Evolutionary conservation across 2,113 vertebrate genomes (phyloP), one percentile per base, ranked within the genome.

Genomic region (Rafetus swinhoei): DNA sequence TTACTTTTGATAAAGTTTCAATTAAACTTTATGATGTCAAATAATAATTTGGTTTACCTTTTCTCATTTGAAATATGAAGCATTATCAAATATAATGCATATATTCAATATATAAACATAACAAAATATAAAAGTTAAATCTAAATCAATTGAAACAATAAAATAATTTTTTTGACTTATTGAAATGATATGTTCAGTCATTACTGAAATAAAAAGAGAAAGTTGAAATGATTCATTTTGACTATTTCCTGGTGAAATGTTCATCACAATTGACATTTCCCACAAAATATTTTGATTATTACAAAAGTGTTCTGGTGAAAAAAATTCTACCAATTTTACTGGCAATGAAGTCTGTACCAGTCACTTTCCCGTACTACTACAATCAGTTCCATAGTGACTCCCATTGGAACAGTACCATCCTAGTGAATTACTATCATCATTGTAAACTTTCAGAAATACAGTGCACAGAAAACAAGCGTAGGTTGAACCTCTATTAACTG

Each of bases 231-330:
- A 27, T 79, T 56, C 45, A 25, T 21, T 62, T 59, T 59, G 57
- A 25, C 32, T 69, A 69, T 69, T 79, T 29, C 50, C 7, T 3
- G 10, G 56, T 56, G 55, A 55, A 10, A 2, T 69, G 69, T 84
- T 80, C 21, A 12, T 79, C 53, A 69, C 7, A 0, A 0, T 56
- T 22, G 19, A 6, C 9, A 90, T 84, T 7, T 60, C 25, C 3
- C 5, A 57, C 50, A 29, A 72, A 72, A 69, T 12, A 56, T 84
- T 35, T 57, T 21, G 35, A 50, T 50, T 79, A 52, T 50, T 39
- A 79, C 45, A 81, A 79, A 90, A 27, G 10, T 24, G 8, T n/a
- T 89, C 39, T 84, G 18, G 15, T 21, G 60, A 55, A 82, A 55
- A 84, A 32, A 3, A 45, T 13, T 35, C 50, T 76, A 11, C 27